These are phyloP conservation scores for Callocephalon fimbriatum DNA, from an alignment of 2,113 vertebrate species.

Conservation along the genomic window DNA sequence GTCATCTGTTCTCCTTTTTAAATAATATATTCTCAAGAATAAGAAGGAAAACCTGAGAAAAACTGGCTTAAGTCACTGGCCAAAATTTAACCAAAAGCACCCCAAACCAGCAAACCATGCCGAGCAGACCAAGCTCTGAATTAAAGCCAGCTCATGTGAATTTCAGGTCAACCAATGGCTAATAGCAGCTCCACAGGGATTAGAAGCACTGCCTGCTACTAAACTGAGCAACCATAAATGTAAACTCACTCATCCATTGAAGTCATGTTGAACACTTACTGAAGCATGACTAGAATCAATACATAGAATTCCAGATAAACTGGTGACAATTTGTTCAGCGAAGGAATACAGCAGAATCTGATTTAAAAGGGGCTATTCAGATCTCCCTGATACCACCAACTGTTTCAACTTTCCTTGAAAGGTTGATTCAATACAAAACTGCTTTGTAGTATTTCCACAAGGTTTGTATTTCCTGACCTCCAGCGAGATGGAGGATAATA, in stretches of 20 bases:
- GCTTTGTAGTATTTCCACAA: background rate
- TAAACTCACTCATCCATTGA: conserved; percentile 76
- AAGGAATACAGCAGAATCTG: background rate
- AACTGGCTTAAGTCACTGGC: background rate
- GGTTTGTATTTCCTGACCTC: background rate
- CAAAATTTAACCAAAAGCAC: background rate
- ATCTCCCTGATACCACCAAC: background rate
- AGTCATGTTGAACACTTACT: conserved; percentile 74
- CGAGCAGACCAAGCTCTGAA: conserved; percentile 36
- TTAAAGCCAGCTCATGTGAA: conserved; percentile 66
- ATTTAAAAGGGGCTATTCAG: background rate
- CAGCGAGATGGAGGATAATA: background rate
- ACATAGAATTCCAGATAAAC: conserved; percentile 63
- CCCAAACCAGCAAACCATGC: conserved; percentile 4
- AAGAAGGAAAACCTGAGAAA: background rate
- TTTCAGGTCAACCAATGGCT: conserved; percentile 74
- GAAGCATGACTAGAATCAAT: conserved; percentile 79
- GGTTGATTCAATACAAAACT: background rate
- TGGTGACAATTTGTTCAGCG: background rate
- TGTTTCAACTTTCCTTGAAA: background rate
- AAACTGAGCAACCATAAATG: conserved; percentile 69
- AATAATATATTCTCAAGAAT: background rate
- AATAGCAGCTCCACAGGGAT: conserved; percentile 75
- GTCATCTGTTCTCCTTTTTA: background rate
- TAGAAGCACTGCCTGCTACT: conserved; percentile 58